These are phyloP conservation scores for Tamias sibiricus DNA, from an alignment of 2,113 vertebrate genomes.

Conservation along the genomic window DNA sequence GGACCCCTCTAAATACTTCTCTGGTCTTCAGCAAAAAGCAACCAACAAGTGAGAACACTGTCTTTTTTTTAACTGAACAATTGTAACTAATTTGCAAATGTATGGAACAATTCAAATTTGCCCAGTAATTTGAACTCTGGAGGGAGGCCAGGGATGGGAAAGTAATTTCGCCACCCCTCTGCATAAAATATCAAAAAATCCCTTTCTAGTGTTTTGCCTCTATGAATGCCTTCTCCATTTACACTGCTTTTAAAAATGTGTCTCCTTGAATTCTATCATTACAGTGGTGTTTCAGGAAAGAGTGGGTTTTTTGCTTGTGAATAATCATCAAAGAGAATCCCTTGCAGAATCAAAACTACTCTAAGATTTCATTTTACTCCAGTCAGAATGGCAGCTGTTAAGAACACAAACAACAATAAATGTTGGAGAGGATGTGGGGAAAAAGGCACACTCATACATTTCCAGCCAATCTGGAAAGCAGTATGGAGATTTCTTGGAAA, in stretches of 20 bases:
- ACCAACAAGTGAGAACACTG: not conserved
- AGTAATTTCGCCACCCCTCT: not conserved
- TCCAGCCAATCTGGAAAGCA: too few relatives aligned
- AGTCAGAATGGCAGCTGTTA: too few relatives aligned
- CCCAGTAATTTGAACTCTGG: not conserved
- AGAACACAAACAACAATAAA: too few relatives aligned
- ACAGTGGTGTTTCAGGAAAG: not conserved
- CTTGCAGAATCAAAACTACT: too few relatives aligned
- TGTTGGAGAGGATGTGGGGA: too few relatives aligned
- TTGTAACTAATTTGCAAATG: not conserved
- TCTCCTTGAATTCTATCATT: not conserved
- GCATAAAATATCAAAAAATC: not conserved
- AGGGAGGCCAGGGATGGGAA: not conserved
- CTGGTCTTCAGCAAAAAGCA: not conserved
- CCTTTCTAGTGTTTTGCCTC: not conserved
- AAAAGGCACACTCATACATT: too few relatives aligned
- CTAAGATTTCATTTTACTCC: too few relatives aligned
- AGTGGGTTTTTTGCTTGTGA: slow-evolving; percentile 1
- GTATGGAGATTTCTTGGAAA: too few relatives aligned
- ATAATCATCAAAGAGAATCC: slow-evolving; percentile 40
- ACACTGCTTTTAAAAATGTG: not conserved
- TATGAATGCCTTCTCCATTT: slow-evolving; percentile 31
- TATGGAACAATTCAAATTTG: slow-evolving; percentile 13
- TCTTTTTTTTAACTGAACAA: not conserved
- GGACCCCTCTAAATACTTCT: not conserved